Base-by-base conservation (phyloP, 2,113 vertebrate genomes). In the Acinonyx jubatus region DNA sequence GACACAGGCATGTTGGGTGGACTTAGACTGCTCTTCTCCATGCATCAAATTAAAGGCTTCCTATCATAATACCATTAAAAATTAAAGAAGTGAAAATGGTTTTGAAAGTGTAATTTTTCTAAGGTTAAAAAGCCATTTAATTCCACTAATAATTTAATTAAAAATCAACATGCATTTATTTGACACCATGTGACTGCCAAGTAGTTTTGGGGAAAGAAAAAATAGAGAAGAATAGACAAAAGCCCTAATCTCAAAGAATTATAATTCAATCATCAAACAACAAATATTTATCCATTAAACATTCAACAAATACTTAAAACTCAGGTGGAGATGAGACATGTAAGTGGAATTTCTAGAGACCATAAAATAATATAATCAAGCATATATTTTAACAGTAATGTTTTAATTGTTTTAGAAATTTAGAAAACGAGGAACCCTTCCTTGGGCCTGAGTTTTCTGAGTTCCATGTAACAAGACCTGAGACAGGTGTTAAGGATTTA, bases 231-330 rank as follows among this genome's bases (percentile, higher is more conserved):
- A 69, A 61, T 25, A 36, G 33, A 45, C 8, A 73, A 86, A 74
- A 31, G 48, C 18, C 6, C 88, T 91, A 83, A 91, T 74, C 41
- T 93, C 27, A 41, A 50, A 11, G 19, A 91, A 92, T 68, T 96
- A 38, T 83, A 80, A 55, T 87, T 94, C 29, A 73, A 38, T 87
- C 38, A 91, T 21, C 36, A 71, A 5, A 83, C 63, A 97, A 76
- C 15, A 79, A 76, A 93, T 93, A 74, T 65, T 71, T 94, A 78
- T 68, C 92, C 71, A 96, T 91, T 96, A 91, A 96, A n/a, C 13
- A 76, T 69, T 91, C 50, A 96, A 50, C 7, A 91, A 91, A 91
- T 73, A 88, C 4, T 84, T 91, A 36, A 82, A 85, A 91, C 12
- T 74, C 6, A 81, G 7, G 63, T 76, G 71, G 66, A 71, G 31